Conservation (phyloP, 2,113 vertebrate species). For the Puffinus mauretanicus region DNA sequence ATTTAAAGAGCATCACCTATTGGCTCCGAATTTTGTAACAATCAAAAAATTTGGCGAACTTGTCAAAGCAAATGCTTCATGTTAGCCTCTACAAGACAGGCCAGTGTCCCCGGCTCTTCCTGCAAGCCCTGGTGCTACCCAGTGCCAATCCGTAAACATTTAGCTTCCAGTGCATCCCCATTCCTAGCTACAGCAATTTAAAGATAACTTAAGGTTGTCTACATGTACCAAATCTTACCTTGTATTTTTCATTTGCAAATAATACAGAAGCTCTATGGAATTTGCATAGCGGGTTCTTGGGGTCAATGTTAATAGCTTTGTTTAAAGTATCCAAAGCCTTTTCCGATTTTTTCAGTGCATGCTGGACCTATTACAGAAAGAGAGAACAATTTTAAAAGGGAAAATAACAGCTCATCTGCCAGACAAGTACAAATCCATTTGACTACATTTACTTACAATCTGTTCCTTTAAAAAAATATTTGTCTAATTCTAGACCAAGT, state of each 20-base stretch:
- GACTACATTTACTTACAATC: not conserved
- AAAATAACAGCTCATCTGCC: not conserved
- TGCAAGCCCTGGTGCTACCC: not conserved
- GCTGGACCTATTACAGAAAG: conserved; percentile 84
- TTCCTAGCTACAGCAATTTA: not conserved
- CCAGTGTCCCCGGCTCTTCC: not conserved
- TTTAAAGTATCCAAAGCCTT: conserved; percentile 96
- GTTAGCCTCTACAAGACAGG: not conserved
- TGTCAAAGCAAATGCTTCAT: not conserved
- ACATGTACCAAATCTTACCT: conserved; percentile 71
- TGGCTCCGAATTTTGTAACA: not conserved
- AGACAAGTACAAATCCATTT: not conserved
- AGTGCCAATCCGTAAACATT: rapidly evolving
- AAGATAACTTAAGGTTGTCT: not conserved
- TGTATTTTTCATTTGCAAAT: conserved; percentile 98
- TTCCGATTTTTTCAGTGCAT: conserved; percentile 96
- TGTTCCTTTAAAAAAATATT: not conserved
- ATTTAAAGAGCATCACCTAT: not conserved
- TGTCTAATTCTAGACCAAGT: not conserved
- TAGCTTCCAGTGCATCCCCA: not conserved
- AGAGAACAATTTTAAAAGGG: not conserved
- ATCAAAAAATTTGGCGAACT: not conserved
- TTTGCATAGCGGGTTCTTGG: conserved; percentile 99
- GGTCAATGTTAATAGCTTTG: conserved; percentile 94
- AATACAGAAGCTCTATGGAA: conserved; percentile 97